A percentile compares a stretch with the other conserved stretches of the same genome.
Evolutionary conservation across 2,113 vertebrate species (phyloP).

Genomic region (Callionymus lyra): DNA sequence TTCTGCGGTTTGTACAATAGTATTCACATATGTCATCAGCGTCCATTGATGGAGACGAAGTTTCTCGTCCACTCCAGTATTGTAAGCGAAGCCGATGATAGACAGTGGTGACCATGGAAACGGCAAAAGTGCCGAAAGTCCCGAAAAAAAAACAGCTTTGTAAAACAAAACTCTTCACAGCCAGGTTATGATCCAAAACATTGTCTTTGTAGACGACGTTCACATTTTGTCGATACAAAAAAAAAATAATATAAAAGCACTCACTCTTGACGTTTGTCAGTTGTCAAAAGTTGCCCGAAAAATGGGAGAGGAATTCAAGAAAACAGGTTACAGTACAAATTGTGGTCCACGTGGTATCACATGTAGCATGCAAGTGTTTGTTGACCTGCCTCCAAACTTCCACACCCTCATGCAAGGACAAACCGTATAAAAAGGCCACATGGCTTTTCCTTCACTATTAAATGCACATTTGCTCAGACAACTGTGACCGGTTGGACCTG

Average conservation of each 20-base stretch:
- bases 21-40: slow-evolving; percentile 65
- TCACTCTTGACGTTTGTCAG: slow-evolving; percentile 35
- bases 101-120: slow-evolving; percentile 23
- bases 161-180: slow-evolving; percentile 38
- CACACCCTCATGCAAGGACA: slow-evolving; percentile 43
- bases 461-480: slow-evolving; percentile 30
- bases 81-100: slow-evolving; percentile 29
- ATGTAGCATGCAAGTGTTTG: slow-evolving; percentile 56
- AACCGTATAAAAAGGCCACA: slow-evolving; percentile 61
- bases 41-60: slow-evolving; percentile 32
- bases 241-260: slow-evolving; percentile 22
- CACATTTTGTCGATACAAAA: slow-evolving; percentile 59
- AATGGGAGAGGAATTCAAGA: slow-evolving; percentile 53
- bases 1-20: slow-evolving; percentile 63
- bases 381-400: slow-evolving; percentile 26
- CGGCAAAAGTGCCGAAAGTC: slow-evolving; percentile 21
- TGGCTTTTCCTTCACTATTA: slow-evolving; percentile 59
- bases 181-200: slow-evolving; percentile 11
- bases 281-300: slow-evolving; percentile 23
- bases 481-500: slow-evolving; percentile 9
- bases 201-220: slow-evolving; percentile 36
- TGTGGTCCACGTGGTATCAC: slow-evolving; percentile 44
- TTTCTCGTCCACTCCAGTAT: slow-evolving; percentile 28
- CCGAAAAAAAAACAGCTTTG: slow-evolving; percentile 11
- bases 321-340: slow-evolving; percentile 66